Conservation (phyloP, 1,140 invertebrate species). For the Hylaeus anthracinus region DNA sequence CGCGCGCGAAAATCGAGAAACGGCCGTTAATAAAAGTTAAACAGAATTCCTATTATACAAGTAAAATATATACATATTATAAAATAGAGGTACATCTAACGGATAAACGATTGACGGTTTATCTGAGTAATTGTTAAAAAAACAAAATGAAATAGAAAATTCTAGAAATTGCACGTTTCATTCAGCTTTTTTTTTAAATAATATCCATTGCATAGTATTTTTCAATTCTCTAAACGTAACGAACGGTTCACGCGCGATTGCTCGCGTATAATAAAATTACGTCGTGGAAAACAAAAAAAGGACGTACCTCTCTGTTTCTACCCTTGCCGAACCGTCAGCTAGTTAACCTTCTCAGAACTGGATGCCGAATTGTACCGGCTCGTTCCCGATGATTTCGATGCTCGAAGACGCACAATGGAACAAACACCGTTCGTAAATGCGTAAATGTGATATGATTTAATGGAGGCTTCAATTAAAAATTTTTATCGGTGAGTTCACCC, state of each 20-base stretch:
- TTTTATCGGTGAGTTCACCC: background rate
- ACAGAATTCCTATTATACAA: too few species aligned
- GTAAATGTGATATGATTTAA: background rate
- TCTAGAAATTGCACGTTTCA: too few species aligned
- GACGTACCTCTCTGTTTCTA: background rate
- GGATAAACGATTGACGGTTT: too few species aligned
- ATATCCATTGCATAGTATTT: background rate
- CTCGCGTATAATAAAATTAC: background rate
- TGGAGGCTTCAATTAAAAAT: too few species aligned
- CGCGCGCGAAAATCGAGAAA: background rate
- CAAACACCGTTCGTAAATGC: constrained; percentile 4
- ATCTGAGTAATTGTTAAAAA: too few species aligned
- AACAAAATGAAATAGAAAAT: too few species aligned
- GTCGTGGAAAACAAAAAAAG: background rate
- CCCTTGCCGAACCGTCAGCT: background rate
- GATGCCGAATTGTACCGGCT: background rate
- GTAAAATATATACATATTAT: too few species aligned
- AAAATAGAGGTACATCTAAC: too few species aligned
- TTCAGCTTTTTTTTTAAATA: too few species aligned
- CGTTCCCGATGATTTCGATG: background rate
- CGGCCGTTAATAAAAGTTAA: background rate
- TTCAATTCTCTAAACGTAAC: background rate
- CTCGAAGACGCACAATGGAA: background rate
- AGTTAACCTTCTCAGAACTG: background rate
- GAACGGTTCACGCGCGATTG: background rate